Evolutionary conservation across 2,888 invertebrate species (phyloP), one percentile per base, ranked within the genome.

Genomic region (Caenorhabditis sp.): DNA sequence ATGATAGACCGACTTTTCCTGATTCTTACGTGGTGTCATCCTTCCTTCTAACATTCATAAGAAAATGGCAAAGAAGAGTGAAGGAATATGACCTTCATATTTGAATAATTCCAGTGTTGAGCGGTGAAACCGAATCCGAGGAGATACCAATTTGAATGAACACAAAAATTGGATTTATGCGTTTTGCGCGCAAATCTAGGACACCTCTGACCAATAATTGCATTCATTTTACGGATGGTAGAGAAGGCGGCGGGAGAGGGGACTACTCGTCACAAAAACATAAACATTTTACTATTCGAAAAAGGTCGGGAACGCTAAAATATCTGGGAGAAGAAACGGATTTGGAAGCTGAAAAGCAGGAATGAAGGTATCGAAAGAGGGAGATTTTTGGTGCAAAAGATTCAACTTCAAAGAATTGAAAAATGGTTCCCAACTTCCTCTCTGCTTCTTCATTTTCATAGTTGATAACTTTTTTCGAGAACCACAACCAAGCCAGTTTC

Each of bases 81-180:
- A 38, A 38, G 12, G 10, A 38, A 38, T 38, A 12, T 58, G 41
- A 58, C 56, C 70, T 70, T 69, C 51, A 19, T n/a, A 70, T 72
- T 47, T 61, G 72, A 72, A 72, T 72, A 72, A 66, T 66, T 66
- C 63, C 41, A 63, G 63, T 51, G 51, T 64, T 12, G 19, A 35
- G 24, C 14, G 2, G 7, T 12, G 47, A 47, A 19, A n/a, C 4
- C n/a, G 47, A 44, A n/a, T n/a, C n/a, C n/a, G 44, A 44, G 44
- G 47, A n/a, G 26, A 66, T 51, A 51, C 66, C 72, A 70, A 59
- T 61, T 72, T 47, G 59, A 58, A 59, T 59, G 44, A 31, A 72
- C 59, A 61, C 72, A 72, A 72, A 72, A 59, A 72, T 72, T 72
- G 72, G 72, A 72, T 72, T 72, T 72, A 72, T 72, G 72, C 59